Base-by-base conservation (phyloP, 2,888 invertebrate species). In the Leptinotarsa peninsularis region DNA sequence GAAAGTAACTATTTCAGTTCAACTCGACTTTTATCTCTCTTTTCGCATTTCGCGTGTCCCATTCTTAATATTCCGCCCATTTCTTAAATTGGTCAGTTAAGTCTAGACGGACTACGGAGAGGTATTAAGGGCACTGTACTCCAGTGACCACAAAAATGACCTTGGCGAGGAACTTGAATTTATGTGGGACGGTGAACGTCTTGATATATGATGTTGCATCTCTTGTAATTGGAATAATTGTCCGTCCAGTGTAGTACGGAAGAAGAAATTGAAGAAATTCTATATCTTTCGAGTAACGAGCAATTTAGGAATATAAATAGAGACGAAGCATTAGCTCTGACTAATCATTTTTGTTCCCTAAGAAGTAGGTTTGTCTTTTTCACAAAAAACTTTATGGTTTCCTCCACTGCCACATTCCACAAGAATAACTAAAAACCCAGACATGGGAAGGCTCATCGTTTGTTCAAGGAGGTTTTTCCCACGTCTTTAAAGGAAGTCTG, bases 121-220 rank as follows among this genome's bases (percentile, higher is more conserved):
- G 15, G 4, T 23, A 21, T 14, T 58, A 23, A 58, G 23, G 23
- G 5, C 58, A 58, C 23, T 58, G 58, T 5, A 58, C 58, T 52
- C 1, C 21, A 23, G 23, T 58, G 58, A 21, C 15, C 33, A 63
- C 33, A 33, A 63, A 43, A 43, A 63, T 63, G 43, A 18, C 63
- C 63, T 63, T 63, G 63, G 4, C 4, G 58, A 7, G n/a, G 43
- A 63, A 63, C 63, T 63, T 33, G 63, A 63, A 63, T 63, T 33
- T 63, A 63, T 33, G 63, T 43, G 63, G 17, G 43, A 43, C 63
- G 43, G 18, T 58, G 13, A 23, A 58, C 23, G 21, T 23, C 23
- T 14, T 23, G 23, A 58, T 23, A 58, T 3, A 13, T 23, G 23
- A 58, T 13, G 58, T 23, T 58, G 58, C 58, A 23, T 17, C 15